These are phyloP conservation scores for Nysson spinosus DNA, from an alignment of 2,888 invertebrate species.

Conservation along the genomic window DNA sequence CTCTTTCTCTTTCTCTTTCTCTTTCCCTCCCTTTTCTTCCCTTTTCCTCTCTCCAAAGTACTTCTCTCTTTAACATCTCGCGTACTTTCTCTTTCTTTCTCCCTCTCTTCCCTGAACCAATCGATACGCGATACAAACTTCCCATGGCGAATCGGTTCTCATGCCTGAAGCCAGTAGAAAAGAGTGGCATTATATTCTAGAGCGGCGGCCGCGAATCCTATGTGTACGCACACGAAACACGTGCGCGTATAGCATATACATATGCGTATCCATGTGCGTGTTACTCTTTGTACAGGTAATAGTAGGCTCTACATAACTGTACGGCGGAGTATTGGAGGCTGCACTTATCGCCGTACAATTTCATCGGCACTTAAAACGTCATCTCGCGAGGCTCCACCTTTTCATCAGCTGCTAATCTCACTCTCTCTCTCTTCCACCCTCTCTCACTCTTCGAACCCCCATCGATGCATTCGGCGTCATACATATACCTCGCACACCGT, in stretches of 20 bases:
- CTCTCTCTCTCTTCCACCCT: conserved; percentile 36
- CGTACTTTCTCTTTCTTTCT: conserved; percentile 2
- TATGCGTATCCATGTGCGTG: conserved; percentile 14
- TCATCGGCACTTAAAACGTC: conserved; percentile 74
- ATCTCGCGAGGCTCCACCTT: conserved; percentile 68
- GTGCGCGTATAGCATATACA: conserved; percentile 7
- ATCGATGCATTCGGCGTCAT: conserved; percentile 24
- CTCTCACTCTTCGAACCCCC: conserved; percentile 33
- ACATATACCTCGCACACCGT: conserved; percentile 25
- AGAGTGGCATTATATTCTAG: conserved; percentile 55
- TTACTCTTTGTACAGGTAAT: conserved; percentile 30
- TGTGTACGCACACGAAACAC: background rate
- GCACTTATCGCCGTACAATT: conserved; percentile 68
- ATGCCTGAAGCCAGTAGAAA: conserved; percentile 38
- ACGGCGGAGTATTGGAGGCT: conserved; percentile 41
- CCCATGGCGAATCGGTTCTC: conserved; percentile 65
- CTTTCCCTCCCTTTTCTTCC: background rate
- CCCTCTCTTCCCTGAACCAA: conserved; percentile 36
- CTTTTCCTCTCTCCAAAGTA: conserved; percentile 10
- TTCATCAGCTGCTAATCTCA: conserved; percentile 72
- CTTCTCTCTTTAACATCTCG: background rate
- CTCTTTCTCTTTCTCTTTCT: conserved; percentile 6
- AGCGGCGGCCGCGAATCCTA: conserved; percentile 15
- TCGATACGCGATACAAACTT: conserved; percentile 61
- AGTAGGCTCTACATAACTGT: conserved; percentile 33